These are phyloP conservation scores for Parauchenoglanis punctatus DNA, from an alignment of 2,797 vertebrate species.

Conservation along the genomic window DNA sequence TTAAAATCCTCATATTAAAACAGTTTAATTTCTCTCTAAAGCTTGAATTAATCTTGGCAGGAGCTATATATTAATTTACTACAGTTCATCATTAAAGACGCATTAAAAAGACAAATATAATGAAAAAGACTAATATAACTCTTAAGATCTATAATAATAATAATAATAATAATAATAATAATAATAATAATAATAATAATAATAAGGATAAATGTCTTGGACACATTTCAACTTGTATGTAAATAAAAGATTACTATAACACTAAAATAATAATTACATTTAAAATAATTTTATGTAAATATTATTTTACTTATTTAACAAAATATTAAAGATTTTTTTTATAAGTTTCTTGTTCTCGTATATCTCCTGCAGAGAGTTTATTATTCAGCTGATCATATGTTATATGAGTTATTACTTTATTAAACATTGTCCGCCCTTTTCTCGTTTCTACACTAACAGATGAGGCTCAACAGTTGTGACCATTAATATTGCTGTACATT, in stretches of 20 bases:
- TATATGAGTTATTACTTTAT: not conserved
- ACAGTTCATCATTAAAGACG: not conserved
- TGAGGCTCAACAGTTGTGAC: not conserved
- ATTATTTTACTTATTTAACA: not conserved
- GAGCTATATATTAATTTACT: not conserved
- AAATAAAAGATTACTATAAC: not conserved
- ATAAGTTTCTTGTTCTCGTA: not conserved
- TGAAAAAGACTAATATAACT: not conserved
- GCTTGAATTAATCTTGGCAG: not conserved
- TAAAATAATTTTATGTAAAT: not conserved
- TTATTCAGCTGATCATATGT: not conserved
- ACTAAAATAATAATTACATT: not conserved
- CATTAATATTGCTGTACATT: not conserved
- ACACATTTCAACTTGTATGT: not conserved
- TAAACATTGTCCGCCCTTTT: not conserved
- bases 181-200: not conserved
- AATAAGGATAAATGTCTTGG: not conserved
- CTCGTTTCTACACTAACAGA: not conserved
- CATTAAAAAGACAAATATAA: not conserved
- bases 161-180: not conserved
- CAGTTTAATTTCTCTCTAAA: not conserved
- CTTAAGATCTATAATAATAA: not conserved
- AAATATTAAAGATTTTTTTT: not conserved
- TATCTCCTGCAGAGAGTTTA: not conserved
- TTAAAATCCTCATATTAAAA: not conserved